phyloP scores from a whole-genome alignment of 2,113 vertebrate genomes.

The Pheucticus melanocephalus region DNA sequence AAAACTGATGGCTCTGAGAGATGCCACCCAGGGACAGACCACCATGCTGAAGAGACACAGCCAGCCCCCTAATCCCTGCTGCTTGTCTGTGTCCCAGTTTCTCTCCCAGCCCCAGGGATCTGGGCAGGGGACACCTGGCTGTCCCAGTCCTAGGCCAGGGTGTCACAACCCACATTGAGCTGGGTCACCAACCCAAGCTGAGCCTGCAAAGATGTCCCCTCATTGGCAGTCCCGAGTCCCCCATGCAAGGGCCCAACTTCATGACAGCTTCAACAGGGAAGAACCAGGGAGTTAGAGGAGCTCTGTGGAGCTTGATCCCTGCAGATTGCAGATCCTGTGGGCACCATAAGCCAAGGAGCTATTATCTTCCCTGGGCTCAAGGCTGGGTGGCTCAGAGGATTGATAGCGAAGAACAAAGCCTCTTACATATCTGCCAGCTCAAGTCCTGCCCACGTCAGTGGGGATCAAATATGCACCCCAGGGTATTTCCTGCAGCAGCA shows the following conservation, averaged over 20 bases:
- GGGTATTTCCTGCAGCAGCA: not conserved
- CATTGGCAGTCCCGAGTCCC: not conserved
- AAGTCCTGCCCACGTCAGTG: not conserved
- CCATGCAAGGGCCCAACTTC: not conserved
- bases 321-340: not conserved
- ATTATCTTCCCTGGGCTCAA: constrained; percentile 41
- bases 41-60: not conserved
- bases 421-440: constrained; percentile 44
- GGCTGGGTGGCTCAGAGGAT: constrained; percentile 22
- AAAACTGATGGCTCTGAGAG: not conserved
- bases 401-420: constrained; percentile 46
- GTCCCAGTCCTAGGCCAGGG: not conserved
- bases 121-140: not conserved
- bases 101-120: not conserved
- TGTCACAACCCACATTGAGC: too few relatives aligned
- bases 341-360: constrained; percentile 25
- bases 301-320: not conserved
- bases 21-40: not conserved
- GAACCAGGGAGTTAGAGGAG: not conserved
- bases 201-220: not conserved
- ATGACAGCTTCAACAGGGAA: not conserved
- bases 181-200: not conserved
- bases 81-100: not conserved
- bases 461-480: not conserved
- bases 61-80: not conserved